phyloP scores from a whole-genome alignment of 2,113 vertebrate genomes.

The Elanoides forficatus region DNA sequence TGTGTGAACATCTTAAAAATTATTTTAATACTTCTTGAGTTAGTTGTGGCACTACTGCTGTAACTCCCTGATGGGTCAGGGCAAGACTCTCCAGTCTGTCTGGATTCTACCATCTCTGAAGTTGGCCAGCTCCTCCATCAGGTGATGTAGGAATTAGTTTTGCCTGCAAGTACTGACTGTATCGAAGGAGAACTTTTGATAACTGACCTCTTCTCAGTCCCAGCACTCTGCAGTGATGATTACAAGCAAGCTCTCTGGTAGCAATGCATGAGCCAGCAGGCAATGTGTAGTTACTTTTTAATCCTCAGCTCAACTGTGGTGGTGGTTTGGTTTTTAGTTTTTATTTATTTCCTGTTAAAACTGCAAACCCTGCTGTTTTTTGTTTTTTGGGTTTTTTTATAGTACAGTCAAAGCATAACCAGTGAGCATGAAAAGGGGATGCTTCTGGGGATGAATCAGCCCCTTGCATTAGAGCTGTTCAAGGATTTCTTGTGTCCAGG shows the following conservation, averaged over 20 bases:
- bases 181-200: slow-evolving; percentile 23
- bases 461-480: not conserved
- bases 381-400: too few relatives aligned
- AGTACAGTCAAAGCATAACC: not conserved
- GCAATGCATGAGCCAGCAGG: slow-evolving; percentile 52
- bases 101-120: not conserved
- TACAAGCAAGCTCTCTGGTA: slow-evolving; percentile 33
- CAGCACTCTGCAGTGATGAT: slow-evolving; percentile 15
- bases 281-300: slow-evolving; percentile 54
- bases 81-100: not conserved
- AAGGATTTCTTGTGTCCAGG: not conserved
- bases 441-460: slow-evolving; percentile 7
- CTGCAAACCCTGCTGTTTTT: slow-evolving; percentile 2
- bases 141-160: slow-evolving; percentile 53
- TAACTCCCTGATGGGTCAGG: slow-evolving; percentile 4
- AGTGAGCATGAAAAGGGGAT: not conserved
- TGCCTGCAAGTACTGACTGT: slow-evolving; percentile 13
- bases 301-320: slow-evolving; percentile 26
- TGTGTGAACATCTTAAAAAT: slow-evolving; percentile 6
- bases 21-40: not conserved
- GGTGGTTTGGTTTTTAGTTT: slow-evolving; percentile 35
- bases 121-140: not conserved
- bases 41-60: not conserved
- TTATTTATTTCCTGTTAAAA: slow-evolving; percentile 55
- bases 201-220: slow-evolving; percentile 2